These are phyloP conservation scores for Muricea muricata DNA, from an alignment of 92 coral and sea anemone genomes.

Conservation along the genomic window DNA sequence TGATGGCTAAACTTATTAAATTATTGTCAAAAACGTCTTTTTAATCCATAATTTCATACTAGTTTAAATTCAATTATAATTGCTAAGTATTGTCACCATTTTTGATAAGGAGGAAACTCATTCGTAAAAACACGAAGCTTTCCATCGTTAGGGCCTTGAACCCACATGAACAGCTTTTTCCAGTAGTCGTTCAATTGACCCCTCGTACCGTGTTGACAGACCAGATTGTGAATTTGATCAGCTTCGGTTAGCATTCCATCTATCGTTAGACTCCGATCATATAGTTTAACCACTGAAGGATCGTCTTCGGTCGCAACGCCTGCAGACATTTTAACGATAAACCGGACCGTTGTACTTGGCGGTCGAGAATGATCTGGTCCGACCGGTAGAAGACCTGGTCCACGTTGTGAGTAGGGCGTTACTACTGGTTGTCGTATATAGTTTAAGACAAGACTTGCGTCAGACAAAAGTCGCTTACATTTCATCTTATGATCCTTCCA, in stretches of 20 bases:
- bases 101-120: neutral
- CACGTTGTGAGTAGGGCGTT: neutral
- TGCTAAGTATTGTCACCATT: neutral
- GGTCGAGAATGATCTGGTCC: neutral
- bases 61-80: no score
- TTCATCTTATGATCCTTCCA: slow-evolving; percentile 59
- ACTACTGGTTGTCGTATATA: neutral
- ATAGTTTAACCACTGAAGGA: neutral
- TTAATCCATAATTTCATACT: no score
- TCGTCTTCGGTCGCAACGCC: neutral
- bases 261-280: neutral
- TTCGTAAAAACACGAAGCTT: neutral
- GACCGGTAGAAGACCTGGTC: neutral
- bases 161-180: neutral
- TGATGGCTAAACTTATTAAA: no score
- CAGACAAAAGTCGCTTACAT: slow-evolving; percentile 48
- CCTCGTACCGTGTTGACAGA: neutral
- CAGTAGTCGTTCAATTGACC: neutral
- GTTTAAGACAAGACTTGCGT: slow-evolving; percentile 16
- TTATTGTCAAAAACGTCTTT: no score
- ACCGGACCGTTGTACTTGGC: slow-evolving; percentile 4
- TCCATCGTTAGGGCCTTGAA: neutral
- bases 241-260: neutral
- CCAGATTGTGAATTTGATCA: neutral
- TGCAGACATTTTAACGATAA: slow-evolving; percentile 60